A percentile compares a stretch with the other conserved stretches of the same genome.
phyloP scores from a whole-genome alignment of 1,140 invertebrate genomes.

The Druon quercuslanigerum region DNA sequence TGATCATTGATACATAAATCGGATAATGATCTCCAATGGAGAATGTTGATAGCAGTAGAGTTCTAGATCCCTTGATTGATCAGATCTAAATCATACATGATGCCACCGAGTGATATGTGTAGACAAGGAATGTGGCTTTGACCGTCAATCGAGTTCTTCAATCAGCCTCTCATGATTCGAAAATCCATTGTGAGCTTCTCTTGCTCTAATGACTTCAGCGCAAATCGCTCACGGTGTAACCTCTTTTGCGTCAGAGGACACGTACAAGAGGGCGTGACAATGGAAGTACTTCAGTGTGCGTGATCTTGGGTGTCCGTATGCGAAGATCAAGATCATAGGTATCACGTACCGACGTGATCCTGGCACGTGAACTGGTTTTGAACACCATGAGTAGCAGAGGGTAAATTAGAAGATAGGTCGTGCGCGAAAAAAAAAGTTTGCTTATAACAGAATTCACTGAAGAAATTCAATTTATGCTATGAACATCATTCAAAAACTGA shows the following conservation, averaged over 20 bases:
- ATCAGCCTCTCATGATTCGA: not conserved
- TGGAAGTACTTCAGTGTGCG: slow-evolving; percentile 12
- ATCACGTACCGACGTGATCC: slow-evolving; percentile 54
- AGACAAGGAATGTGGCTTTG: not conserved
- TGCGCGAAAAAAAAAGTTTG: not conserved
- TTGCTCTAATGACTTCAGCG: slow-evolving; percentile 5
- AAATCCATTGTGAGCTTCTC: slow-evolving; percentile 12
- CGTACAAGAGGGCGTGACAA: slow-evolving; percentile 21
- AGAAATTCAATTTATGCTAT: not conserved
- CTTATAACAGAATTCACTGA: not conserved
- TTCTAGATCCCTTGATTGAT: slow-evolving; percentile 13
- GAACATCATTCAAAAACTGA: too few relatives aligned
- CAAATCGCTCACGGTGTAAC: slow-evolving; percentile 21
- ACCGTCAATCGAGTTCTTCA: slow-evolving; percentile 17
- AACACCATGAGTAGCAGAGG: slow-evolving; percentile 47
- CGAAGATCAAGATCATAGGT: slow-evolving; percentile 60
- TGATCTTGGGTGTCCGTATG: slow-evolving; percentile 41
- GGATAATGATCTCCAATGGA: not conserved
- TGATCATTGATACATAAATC: not conserved
- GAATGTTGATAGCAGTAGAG: not conserved
- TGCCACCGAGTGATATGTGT: slow-evolving; percentile 20
- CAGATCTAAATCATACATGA: slow-evolving; percentile 15
- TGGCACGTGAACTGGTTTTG: slow-evolving; percentile 66
- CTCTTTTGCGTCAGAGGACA: slow-evolving; percentile 16
- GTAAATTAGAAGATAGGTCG: slow-evolving; percentile 34